phyloP scores from a whole-genome alignment of 2,797 vertebrate genomes.

The Sebastes oblongus region DNA sequence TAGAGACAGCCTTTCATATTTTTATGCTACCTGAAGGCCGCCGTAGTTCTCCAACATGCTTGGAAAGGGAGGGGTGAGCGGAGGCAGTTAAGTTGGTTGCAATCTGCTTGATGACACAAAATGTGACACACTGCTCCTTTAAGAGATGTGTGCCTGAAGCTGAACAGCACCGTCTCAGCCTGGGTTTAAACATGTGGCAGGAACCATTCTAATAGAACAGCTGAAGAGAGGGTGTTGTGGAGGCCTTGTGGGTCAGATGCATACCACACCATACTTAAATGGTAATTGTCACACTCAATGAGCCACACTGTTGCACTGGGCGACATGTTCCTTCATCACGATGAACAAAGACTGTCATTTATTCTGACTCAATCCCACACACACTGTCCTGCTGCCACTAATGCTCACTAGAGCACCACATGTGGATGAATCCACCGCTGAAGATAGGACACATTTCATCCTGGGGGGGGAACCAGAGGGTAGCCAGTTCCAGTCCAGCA shows the following conservation, averaged over 20 bases:
- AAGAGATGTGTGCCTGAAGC: not conserved
- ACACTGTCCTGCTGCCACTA: too few species aligned
- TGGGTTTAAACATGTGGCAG: not conserved
- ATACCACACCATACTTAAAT: not conserved
- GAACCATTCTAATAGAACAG: not conserved
- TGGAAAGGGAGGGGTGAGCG: too few species aligned
- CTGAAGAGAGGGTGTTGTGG: not conserved
- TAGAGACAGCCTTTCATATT: too few species aligned
- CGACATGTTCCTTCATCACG: too few species aligned
- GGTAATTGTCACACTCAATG: not conserved
- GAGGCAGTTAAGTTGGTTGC: too few species aligned
- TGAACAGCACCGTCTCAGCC: not conserved
- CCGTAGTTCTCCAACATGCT: too few species aligned
- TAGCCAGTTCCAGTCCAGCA: not conserved
- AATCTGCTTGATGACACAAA: too few species aligned
- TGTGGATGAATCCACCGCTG: not conserved
- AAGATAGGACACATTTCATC: not conserved
- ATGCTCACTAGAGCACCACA: not conserved
- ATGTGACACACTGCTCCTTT: not conserved
- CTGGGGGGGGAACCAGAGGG: not conserved
- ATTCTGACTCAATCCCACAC: not conserved
- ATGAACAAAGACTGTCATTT: not conserved
- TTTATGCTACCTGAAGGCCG: too few species aligned
- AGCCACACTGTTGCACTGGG: not conserved
- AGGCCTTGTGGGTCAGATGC: not conserved